Percentiles rank a stretch among this genome's conserved stretches.
phyloP scores from a whole-genome alignment of 2,113 vertebrate genomes.

The Machaerirhynchus nigripectus region DNA sequence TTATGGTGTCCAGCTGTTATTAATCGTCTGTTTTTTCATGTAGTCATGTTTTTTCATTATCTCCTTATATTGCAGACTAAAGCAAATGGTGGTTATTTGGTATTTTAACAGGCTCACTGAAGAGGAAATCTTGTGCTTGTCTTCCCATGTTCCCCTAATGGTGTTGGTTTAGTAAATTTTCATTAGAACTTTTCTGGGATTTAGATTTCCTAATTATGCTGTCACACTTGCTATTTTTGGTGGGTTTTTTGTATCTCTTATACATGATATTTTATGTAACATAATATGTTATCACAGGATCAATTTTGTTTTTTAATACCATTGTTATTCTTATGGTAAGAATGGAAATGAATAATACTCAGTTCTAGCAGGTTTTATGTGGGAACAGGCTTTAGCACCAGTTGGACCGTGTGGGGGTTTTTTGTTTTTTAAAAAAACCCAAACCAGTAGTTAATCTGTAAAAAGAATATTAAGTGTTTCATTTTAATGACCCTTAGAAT shows the following conservation, averaged over 20 bases:
- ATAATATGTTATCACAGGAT: background rate
- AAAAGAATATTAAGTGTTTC: background rate
- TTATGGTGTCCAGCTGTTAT: background rate
- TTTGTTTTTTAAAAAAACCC: background rate
- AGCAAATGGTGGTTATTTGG: background rate
- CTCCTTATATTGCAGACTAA: background rate
- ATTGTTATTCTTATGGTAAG: background rate
- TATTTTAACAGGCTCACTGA: background rate
- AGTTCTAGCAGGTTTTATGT: background rate
- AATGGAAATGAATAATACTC: background rate
- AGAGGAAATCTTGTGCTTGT: background rate
- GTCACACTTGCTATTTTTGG: background rate
- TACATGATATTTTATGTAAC: background rate
- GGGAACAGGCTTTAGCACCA: background rate
- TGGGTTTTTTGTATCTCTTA: background rate
- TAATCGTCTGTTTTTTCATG: background rate
- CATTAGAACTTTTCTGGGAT: background rate
- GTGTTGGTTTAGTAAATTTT: background rate
- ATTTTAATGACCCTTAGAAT: background rate
- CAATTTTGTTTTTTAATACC: background rate
- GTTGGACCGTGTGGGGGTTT: rapidly evolving
- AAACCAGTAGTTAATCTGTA: background rate
- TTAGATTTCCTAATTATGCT: background rate
- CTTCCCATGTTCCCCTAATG: background rate
- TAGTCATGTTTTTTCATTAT: background rate